phyloP scores from a whole-genome alignment of 30 jellyfish, hydroid and myxozoan species.

The Aurelia sp. region DNA sequence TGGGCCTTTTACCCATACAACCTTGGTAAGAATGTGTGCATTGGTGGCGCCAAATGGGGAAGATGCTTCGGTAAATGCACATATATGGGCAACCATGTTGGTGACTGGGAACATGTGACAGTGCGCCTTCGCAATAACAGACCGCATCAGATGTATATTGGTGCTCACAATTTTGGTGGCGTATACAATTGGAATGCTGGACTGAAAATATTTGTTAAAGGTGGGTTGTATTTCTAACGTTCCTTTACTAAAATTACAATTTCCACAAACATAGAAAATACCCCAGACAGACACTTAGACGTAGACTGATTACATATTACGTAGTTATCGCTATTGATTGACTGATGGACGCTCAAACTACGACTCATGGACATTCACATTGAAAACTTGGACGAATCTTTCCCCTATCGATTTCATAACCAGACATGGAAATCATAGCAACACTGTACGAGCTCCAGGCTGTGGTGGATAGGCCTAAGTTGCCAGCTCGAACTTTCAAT shows the following conservation, averaged over 20 bases:
- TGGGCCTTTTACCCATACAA: slow-evolving; percentile 76
- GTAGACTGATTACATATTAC: too few relatives aligned
- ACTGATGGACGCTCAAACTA: too few relatives aligned
- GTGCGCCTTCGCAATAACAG: slow-evolving; percentile 30
- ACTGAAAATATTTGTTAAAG: slow-evolving; percentile 29
- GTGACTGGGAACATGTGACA: slow-evolving; percentile 86
- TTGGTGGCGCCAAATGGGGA: slow-evolving; percentile 14
- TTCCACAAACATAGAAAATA: too few relatives aligned
- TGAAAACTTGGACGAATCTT: slow-evolving; percentile 85
- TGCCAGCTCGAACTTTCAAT: too few relatives aligned
- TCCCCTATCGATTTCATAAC: too few relatives aligned
- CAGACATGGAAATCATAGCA: too few relatives aligned
- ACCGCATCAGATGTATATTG: slow-evolving; percentile 40
- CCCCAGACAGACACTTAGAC: too few relatives aligned
- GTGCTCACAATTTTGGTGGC: slow-evolving; percentile 74
- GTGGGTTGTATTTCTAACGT: neutral
- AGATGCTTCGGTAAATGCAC: slow-evolving; percentile 32
- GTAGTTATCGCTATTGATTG: too few relatives aligned
- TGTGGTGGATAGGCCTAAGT: too few relatives aligned
- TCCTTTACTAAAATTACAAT: too few relatives aligned
- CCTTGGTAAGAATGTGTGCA: slow-evolving; percentile 62
- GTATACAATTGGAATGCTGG: slow-evolving; percentile 2
- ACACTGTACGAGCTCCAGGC: too few relatives aligned
- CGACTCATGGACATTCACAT: slow-evolving; percentile 53
- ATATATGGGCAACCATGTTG: slow-evolving; percentile 70